These are phyloP conservation scores for Neelides folsomi DNA, from an alignment of 2,888 invertebrate genomes.

Conservation along the genomic window DNA sequence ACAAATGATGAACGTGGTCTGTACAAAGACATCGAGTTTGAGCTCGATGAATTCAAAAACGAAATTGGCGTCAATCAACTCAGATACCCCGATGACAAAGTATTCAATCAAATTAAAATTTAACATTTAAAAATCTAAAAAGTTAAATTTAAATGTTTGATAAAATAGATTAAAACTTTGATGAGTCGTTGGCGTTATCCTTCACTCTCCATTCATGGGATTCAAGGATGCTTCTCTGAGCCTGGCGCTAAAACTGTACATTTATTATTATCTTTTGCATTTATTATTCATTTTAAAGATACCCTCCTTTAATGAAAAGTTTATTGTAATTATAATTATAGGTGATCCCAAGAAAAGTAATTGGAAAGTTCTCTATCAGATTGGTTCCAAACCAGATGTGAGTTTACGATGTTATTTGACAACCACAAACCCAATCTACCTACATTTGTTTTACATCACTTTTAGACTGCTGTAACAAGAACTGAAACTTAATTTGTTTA, in stretches of 20 bases:
- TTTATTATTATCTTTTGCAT: too few relatives aligned
- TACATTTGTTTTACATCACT: too few relatives aligned
- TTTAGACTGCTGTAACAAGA: too few relatives aligned
- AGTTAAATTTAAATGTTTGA: background rate
- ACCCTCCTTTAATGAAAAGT: too few relatives aligned
- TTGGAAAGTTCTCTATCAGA: slow-evolving; percentile 92
- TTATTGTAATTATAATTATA: too few relatives aligned
- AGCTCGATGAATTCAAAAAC: slow-evolving; percentile 58
- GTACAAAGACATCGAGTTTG: slow-evolving; percentile 75
- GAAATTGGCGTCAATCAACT: slow-evolving; percentile 57
- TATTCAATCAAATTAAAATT: too few relatives aligned
- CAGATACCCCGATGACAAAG: slow-evolving; percentile 63
- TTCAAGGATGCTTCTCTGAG: slow-evolving; percentile 87
- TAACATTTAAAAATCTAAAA: slow-evolving; percentile 1
- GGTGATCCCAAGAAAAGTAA: slow-evolving; percentile 83
- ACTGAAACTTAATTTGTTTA: too few relatives aligned
- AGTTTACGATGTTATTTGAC: too few relatives aligned
- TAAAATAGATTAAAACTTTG: slow-evolving; percentile 52
- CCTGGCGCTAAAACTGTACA: slow-evolving; percentile 92
- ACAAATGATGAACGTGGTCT: slow-evolving; percentile 54
- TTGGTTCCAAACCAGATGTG: slow-evolving; percentile 78
- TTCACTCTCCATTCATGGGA: slow-evolving; percentile 83
- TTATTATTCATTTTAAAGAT: too few relatives aligned
- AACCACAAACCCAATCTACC: too few relatives aligned
- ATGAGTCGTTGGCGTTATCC: slow-evolving; percentile 96